These are phyloP conservation scores for Coelinius sp. DNA, from an alignment of 2,888 invertebrate species.

Conservation along the genomic window DNA sequence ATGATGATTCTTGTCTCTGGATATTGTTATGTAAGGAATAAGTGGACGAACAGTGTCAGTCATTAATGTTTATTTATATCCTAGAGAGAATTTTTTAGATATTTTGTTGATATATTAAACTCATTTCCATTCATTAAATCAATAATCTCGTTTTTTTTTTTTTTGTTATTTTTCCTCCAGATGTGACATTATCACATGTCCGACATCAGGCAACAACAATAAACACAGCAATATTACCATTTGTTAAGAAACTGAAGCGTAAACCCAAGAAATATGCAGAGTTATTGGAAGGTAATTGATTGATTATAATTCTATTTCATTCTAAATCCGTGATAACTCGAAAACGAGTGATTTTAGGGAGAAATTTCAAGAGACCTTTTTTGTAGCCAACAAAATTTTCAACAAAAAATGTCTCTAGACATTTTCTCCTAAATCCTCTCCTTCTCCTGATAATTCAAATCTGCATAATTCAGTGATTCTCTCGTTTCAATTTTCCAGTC, in stretches of 20 bases:
- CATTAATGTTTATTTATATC: constrained; percentile 12
- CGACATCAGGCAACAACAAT: constrained; percentile 56
- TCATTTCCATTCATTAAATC: neutral
- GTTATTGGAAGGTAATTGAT: constrained; percentile 78
- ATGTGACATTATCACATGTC: constrained; percentile 42
- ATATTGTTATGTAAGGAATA: neutral
- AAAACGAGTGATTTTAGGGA: no score
- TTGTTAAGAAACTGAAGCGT: constrained; percentile 72
- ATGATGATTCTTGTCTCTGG: no score
- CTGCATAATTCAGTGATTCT: no score
- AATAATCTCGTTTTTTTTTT: constrained; percentile 21
- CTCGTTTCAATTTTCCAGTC: constrained; percentile 71
- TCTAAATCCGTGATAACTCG: no score
- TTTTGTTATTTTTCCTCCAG: constrained; percentile 43
- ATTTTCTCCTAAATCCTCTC: neutral
- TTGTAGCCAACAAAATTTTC: no score
- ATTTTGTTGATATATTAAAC: constrained; percentile 23
- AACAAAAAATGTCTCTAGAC: no score
- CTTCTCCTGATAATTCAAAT: no score
- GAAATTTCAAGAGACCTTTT: no score
- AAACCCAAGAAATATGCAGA: constrained; percentile 77
- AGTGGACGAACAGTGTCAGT: neutral
- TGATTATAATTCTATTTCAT: no score
- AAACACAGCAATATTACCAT: constrained; percentile 54
- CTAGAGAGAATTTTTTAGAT: constrained; percentile 26